Base-by-base conservation (phyloP, 1,140 invertebrate genomes). In the Sweltsa coloradensis region DNA sequence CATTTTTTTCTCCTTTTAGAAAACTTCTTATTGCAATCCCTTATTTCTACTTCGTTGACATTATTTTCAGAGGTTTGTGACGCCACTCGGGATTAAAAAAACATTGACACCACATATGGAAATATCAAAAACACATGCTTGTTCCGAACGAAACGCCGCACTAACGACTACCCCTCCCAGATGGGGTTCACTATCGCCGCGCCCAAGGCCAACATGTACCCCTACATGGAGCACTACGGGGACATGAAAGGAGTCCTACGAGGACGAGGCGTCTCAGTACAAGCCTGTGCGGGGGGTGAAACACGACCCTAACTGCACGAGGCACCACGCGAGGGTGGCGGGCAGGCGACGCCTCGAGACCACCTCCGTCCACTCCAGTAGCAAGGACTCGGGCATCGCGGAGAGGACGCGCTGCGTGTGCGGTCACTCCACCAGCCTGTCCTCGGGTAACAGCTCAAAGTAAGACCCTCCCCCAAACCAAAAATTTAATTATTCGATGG, bases 341-440 rank as follows among this genome's bases (percentile, higher is more conserved):
- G 51, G 25, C 81, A 84, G 60, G 76, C 77, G 40, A 81, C 79
- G n/a, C 49, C n/a, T n/a, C n/a, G n/a, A n/a, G n/a, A 70, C 81
- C 61, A 78, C 81, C 51, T 85, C 81, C 45, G 68, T 85, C 50
- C 81, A 84, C 68, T 86, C 84, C 48, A 85, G 81, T 56, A 80
- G 81, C 14, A 78, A 83, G 59, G 83, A 86, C 66, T 85, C 82
- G 5, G 84, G 83, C 26, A 83, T 86, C 51, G 78, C 75, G 34
- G 68, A 79, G 55, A 67, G 57, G 13, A 52, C 56, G 55, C 60
- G 75, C 56, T 78, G 81, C 62, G 71, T 77, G 52, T 77, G 81
- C 63, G 72, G 78, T 53, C 73, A 81, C 57, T 76, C 79, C 55
- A 74, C 73, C 40, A 72, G 72, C 25, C 76, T 77, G 52, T 76